Evolutionary conservation across 2,888 invertebrate species (phyloP).

Genomic region (Stenoptilia bipunctidactyla): DNA sequence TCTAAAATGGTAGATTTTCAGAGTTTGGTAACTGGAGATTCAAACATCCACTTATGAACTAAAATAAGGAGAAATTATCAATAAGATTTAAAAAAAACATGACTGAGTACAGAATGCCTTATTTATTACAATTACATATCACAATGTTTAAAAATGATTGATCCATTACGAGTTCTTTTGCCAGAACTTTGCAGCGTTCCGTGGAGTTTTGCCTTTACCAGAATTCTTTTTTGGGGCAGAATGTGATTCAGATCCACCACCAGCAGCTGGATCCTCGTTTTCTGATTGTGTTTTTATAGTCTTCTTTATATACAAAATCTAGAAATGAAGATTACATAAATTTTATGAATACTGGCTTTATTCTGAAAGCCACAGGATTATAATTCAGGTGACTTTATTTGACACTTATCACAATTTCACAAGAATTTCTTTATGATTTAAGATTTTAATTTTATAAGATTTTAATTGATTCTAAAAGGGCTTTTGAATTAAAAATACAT

Average conservation of each 20-base stretch:
- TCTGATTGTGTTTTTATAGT: constrained; percentile 87
- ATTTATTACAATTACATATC: constrained; percentile 3
- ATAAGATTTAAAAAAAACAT: too few species aligned
- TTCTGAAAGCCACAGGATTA: too few species aligned
- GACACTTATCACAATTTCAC: too few species aligned
- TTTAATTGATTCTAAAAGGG: background rate
- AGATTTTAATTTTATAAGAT: too few species aligned
- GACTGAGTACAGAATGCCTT: constrained; percentile 8
- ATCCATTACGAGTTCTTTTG: constrained; percentile 62
- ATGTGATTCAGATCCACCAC: constrained; percentile 68
- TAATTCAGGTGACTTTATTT: too few species aligned
- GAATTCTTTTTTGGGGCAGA: constrained; percentile 82
- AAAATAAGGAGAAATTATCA: too few species aligned
- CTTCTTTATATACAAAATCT: constrained; percentile 91
- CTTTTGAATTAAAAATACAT: constrained; percentile 3
- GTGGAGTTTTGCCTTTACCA: constrained; percentile 75
- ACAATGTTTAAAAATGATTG: constrained; percentile 2
- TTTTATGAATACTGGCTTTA: too few species aligned
- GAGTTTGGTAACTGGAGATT: too few species aligned
- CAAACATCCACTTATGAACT: too few species aligned
- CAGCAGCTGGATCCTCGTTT: constrained; percentile 87
- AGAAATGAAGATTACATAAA: constrained; percentile 21
- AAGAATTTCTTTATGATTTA: too few species aligned
- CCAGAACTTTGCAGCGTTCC: constrained; percentile 79
- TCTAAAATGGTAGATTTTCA: too few species aligned